A percentile compares a stretch with the other conserved stretches of the same genome.
Evolutionary conservation across 2,113 vertebrate species (phyloP).

Genomic region (Bombycilla garrulus): DNA sequence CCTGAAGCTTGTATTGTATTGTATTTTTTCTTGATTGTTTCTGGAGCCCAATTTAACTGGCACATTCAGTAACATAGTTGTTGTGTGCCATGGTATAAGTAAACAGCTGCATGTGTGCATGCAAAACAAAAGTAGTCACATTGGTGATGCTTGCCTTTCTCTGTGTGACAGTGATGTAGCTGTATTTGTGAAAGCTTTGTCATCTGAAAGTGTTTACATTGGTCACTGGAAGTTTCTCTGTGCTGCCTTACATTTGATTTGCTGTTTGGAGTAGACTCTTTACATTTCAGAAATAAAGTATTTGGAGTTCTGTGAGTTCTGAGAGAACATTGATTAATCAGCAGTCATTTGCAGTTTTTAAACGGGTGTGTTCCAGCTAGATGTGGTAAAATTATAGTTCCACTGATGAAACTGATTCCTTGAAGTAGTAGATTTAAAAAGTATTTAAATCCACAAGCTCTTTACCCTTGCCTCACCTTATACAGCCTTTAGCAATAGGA

Average conservation of each 20-base stretch:
- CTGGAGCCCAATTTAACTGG: conserved; percentile 18
- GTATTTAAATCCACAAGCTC: neutral
- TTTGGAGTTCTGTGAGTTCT: conserved; percentile 39
- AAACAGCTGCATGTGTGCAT: conserved; percentile 57
- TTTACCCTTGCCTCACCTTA: neutral
- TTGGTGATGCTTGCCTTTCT: conserved; percentile 56
- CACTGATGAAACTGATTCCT: neutral
- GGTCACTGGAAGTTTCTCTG: conserved; percentile 39
- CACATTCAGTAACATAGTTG: conserved; percentile 20
- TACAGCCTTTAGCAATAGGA: neutral
- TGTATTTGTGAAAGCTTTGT: conserved; percentile 49
- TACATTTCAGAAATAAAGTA: conserved; percentile 39
- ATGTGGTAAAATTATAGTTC: neutral
- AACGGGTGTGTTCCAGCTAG: neutral
- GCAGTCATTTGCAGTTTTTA: neutral
- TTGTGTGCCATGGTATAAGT: conserved; percentile 5
- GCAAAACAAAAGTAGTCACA: conserved; percentile 39
- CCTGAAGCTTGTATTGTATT: conserved; percentile 22
- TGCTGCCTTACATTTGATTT: conserved; percentile 40
- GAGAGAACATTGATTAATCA: neutral
- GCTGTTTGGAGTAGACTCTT: conserved; percentile 20
- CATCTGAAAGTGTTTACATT: conserved; percentile 39
- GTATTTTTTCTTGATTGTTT: conserved; percentile 1
- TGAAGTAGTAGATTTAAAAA: neutral
- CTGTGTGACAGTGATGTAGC: conserved; percentile 38